These are phyloP conservation scores for Montipora capitata DNA, from an alignment of 92 coral and sea anemone genomes.

Conservation along the genomic window DNA sequence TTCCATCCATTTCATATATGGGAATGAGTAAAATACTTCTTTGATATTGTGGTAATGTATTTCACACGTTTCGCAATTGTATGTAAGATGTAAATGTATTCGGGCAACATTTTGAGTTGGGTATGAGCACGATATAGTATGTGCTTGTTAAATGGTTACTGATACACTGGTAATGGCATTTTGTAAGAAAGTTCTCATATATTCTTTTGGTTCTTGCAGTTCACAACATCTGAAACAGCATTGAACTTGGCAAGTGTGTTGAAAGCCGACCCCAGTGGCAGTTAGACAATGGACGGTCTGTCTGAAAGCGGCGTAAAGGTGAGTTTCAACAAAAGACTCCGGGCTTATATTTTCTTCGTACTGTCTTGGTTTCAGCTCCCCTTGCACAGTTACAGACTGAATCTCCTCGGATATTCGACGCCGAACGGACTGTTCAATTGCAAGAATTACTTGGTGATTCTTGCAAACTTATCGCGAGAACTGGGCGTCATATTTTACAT, in stretches of 20 bases:
- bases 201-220: neutral
- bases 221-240: neutral
- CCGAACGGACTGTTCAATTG: neutral
- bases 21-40: too few relatives aligned
- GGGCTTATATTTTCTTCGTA: neutral
- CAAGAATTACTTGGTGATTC: too few relatives aligned
- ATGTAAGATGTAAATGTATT: too few relatives aligned
- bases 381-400: neutral
- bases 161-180: neutral
- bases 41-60: too few relatives aligned
- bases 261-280: neutral
- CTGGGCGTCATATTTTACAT: too few relatives aligned
- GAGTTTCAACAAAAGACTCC: neutral
- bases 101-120: neutral
- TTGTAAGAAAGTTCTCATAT: neutral
- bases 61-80: too few relatives aligned
- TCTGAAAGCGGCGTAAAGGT: constrained; percentile 15
- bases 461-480: too few relatives aligned
- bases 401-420: neutral
- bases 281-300: constrained; percentile 13
- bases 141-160: neutral
- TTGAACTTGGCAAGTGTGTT: neutral
- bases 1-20: too few relatives aligned
- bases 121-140: neutral
- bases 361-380: neutral